Evolutionary conservation across 2,888 invertebrate species (phyloP).

Genomic region (Ophioninae sp.): DNA sequence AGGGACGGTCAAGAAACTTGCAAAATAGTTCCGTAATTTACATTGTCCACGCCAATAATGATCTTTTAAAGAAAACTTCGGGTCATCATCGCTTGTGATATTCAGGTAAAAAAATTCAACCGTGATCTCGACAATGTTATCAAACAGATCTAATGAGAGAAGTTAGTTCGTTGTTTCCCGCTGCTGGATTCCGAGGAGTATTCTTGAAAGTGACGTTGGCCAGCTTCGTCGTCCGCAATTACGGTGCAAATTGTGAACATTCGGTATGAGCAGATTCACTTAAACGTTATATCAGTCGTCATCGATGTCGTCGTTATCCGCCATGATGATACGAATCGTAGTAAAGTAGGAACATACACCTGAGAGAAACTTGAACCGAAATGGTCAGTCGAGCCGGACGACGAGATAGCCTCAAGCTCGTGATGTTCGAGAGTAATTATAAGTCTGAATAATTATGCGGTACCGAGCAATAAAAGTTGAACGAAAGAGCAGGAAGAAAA

Average conservation of each 20-base stretch:
- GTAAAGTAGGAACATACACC: constrained; percentile 31
- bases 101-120: background rate
- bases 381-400: background rate
- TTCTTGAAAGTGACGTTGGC: too few species aligned
- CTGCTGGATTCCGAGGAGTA: background rate
- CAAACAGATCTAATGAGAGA: background rate
- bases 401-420: background rate
- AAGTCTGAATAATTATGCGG: background rate
- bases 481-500: constrained; percentile 46
- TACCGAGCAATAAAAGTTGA: constrained; percentile 51
- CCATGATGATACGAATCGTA: constrained; percentile 25
- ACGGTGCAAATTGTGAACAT: too few species aligned
- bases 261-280: background rate
- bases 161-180: background rate
- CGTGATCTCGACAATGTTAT: background rate
- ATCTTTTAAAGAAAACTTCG: background rate
- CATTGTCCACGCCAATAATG: background rate
- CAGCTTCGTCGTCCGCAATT: too few species aligned
- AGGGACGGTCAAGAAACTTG: background rate
- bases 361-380: constrained; percentile 22
- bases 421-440: background rate
- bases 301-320: background rate
- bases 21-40: background rate
- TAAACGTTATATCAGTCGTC: background rate
- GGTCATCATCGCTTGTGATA: background rate